Evolutionary conservation across 2,888 invertebrate genomes (phyloP).

Genomic region (Copidosoma aretas): DNA sequence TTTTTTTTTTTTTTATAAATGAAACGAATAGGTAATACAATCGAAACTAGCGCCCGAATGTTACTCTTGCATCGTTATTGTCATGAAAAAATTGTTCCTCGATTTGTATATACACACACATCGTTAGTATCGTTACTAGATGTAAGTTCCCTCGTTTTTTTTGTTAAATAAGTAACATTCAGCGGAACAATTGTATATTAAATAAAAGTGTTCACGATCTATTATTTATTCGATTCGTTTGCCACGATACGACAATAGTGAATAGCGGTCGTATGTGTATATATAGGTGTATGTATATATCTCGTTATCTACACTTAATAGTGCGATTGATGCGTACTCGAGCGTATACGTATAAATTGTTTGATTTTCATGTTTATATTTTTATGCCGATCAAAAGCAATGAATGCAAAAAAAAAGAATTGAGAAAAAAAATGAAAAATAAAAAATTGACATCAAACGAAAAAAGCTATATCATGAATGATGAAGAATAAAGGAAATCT

Average conservation of each 20-base stretch:
- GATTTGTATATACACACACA: background rate
- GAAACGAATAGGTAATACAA: slow-evolving; percentile 21
- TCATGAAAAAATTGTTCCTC: background rate
- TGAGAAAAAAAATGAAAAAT: slow-evolving; percentile 10
- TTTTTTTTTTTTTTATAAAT: background rate
- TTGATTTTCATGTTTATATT: slow-evolving; percentile 43
- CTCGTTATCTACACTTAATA: slow-evolving; percentile 6
- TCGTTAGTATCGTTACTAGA: slow-evolving; percentile 5
- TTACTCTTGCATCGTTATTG: slow-evolving; percentile 8
- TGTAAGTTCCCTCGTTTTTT: background rate
- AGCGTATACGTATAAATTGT: slow-evolving; percentile 33
- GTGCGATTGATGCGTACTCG: slow-evolving; percentile 28
- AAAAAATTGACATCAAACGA: slow-evolving; percentile 14
- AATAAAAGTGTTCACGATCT: background rate
- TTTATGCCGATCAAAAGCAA: slow-evolving; percentile 38
- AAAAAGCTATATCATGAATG: slow-evolving; percentile 19
- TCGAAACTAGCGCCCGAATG: slow-evolving; percentile 1
- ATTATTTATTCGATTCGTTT: slow-evolving; percentile 33
- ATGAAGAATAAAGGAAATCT: slow-evolving; percentile 25
- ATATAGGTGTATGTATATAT: slow-evolving; percentile 25
- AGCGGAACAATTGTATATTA: background rate
- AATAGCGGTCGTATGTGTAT: slow-evolving; percentile 15
- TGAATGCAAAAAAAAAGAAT: slow-evolving; percentile 14
- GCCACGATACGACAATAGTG: slow-evolving; percentile 24
- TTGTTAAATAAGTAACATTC: slow-evolving; percentile 9